Base-by-base conservation (phyloP, 2,888 invertebrate genomes). In the Junonia oenone region DNA sequence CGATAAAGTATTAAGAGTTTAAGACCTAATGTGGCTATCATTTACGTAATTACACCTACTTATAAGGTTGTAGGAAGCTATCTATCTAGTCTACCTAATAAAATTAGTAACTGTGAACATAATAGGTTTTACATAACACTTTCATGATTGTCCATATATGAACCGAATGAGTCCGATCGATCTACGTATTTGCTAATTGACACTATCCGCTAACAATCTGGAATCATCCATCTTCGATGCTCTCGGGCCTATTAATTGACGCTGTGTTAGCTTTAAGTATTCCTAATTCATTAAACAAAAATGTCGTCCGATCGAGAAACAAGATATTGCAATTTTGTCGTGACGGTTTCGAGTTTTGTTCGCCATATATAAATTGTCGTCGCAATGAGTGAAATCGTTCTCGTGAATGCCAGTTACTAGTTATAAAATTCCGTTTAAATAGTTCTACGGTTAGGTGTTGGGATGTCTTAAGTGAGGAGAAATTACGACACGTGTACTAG, bases 121-220 rank as follows among this genome's bases (percentile, higher is more conserved):
- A 66, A 63, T 63, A 53, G 57, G 59, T 62, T 69, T 69, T 66
- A 71, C 63, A 64, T 68, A 72, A 72, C 66, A 68, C 65, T 65
- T 63, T 67, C 64, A 58, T 63, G 62, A 59, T 45, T 35, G 40
- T 40, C 64, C 64, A 62, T 64, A 68, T 61, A 58, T 50, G 61
- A 60, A 37, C 55, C 61, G 63, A 63, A 63, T 71, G 67, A 68
- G 66, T 71, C 63, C 61, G 68, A 73, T 72, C 68, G 66, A 65
- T 63, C 59, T 65, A 50, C 56, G 56, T 59, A 54, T 55, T 53
- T 50, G 57, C 70, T 76, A 73, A 75, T 76, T 75, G 71, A 73
- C 71, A 59, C 63, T 68, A 73, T 73, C 72, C 60, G 59, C 55
- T 56, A 61, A 63, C 63, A 61, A 71, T 71, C 71, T 67, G 56